phyloP scores from a whole-genome alignment of 2,888 invertebrate genomes.

The Lasioglossum malachurum region DNA sequence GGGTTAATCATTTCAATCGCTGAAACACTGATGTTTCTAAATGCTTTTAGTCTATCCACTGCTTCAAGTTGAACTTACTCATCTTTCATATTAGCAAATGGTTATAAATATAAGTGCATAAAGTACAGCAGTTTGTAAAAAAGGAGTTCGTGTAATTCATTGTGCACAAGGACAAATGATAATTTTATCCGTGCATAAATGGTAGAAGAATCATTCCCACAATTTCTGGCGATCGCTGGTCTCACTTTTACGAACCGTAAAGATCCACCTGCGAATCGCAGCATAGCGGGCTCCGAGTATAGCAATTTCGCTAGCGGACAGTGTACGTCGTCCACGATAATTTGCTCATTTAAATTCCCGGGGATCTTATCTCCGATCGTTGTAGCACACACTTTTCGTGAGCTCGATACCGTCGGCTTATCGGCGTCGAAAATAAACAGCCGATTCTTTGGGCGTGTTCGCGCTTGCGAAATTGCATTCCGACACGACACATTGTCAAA shows the following conservation, averaged over 20 bases:
- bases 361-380: conserved; percentile 39
- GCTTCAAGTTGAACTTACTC: no score
- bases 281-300: neutral
- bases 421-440: conserved; percentile 31
- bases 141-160: neutral
- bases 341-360: conserved; percentile 21
- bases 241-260: neutral
- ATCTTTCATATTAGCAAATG: no score
- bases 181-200: neutral
- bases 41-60: no score
- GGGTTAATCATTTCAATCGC: no score
- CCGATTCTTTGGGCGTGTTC: conserved; percentile 59
- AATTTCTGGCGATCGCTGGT: neutral
- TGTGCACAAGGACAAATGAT: neutral
- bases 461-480: conserved; percentile 62
- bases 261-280: neutral
- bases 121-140: neutral
- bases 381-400: conserved; percentile 20
- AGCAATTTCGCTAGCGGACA: neutral
- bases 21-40: no score
- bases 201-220: neutral
- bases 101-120: no score
- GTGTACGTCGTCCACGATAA: conserved; percentile 12
- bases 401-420: conserved; percentile 10
- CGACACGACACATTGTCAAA: conserved; percentile 59